Evolutionary conservation across 2,888 invertebrate species (phyloP).

Genomic region (Lingula anatina): DNA sequence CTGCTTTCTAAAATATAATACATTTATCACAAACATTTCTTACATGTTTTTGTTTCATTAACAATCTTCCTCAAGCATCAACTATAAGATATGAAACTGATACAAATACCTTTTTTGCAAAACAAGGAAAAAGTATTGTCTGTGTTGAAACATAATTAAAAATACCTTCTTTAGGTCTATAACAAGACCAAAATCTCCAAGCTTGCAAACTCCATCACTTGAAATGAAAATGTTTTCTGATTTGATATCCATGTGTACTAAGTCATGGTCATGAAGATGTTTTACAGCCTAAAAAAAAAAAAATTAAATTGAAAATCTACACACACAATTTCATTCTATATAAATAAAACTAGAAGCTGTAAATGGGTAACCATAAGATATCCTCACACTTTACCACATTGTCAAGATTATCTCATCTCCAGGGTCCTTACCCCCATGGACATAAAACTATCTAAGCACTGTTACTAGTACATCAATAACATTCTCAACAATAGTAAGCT

Average conservation of each 20-base stretch:
- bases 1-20: slow-evolving; percentile 48
- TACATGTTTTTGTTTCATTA: not conserved
- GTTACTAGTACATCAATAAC: too few species aligned
- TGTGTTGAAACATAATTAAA: not conserved
- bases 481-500: too few species aligned
- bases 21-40: not conserved
- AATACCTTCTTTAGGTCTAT: slow-evolving; percentile 59
- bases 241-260: slow-evolving; percentile 73
- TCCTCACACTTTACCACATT: too few species aligned
- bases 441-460: too few species aligned
- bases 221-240: slow-evolving; percentile 71
- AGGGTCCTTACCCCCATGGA: too few species aligned
- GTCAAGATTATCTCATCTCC: too few species aligned
- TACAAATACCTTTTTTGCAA: not conserved
- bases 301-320: slow-evolving; percentile 1
- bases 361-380: too few species aligned
- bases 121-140: not conserved
- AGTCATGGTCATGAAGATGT: slow-evolving; percentile 64
- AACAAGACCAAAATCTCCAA: slow-evolving; percentile 72
- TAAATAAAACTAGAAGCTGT: too few species aligned
- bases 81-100: not conserved
- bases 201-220: slow-evolving; percentile 62
- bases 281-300: slow-evolving; percentile 58
- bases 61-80: not conserved
- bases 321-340: too few species aligned